phyloP scores from a whole-genome alignment of 1,140 invertebrate genomes.

The Sinella curviseta region DNA sequence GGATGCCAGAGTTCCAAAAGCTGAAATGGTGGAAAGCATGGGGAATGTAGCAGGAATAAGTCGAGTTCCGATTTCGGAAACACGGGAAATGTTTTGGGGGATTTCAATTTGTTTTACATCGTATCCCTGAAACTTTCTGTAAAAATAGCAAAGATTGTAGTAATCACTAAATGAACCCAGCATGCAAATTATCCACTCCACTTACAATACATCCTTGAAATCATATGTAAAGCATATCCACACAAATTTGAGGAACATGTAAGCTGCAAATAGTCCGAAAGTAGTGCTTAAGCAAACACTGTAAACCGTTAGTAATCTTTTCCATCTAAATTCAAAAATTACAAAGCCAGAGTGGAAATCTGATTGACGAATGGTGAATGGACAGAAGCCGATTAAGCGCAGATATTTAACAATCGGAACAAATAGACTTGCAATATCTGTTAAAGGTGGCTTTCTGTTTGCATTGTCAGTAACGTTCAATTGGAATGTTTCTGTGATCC shows the following conservation, averaged over 20 bases:
- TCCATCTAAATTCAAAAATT: neutral
- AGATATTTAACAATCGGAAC: neutral
- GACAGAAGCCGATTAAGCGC: neutral
- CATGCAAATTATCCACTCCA: too few species aligned
- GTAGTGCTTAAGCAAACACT: neutral
- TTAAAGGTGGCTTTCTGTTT: neutral
- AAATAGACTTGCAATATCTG: neutral
- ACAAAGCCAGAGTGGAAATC: neutral
- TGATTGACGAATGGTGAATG: neutral
- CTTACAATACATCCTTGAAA: neutral
- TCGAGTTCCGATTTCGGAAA: neutral
- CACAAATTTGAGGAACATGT: neutral
- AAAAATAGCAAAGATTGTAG: neutral
- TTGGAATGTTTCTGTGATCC: neutral
- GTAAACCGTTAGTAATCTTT: neutral
- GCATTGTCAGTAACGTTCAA: neutral
- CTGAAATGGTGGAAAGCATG: neutral
- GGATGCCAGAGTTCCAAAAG: neutral
- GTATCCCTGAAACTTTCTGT: neutral
- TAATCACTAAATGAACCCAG: too few species aligned
- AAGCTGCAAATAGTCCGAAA: neutral
- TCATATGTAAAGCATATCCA: neutral
- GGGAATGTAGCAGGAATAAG: neutral
- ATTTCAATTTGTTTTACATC: neutral
- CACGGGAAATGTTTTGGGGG: neutral